Percentiles rank a stretch among this genome's conserved stretches.
Evolutionary conservation across 2,888 invertebrate genomes (phyloP).

Genomic region (Plemyria rubiginata): DNA sequence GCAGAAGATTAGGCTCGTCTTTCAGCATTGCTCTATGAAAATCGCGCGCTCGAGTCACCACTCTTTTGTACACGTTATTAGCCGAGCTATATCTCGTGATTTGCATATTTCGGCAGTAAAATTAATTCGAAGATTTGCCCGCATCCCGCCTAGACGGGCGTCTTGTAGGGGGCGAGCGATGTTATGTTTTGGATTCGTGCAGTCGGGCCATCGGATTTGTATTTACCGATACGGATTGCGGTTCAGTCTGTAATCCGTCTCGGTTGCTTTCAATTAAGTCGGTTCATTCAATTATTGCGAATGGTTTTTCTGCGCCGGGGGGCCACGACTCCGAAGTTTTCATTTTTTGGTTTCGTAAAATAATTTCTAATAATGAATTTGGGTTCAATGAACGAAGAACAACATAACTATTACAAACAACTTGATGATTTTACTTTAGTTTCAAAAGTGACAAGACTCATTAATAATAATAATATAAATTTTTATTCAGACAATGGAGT

Average conservation of each 20-base stretch:
- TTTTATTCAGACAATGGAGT: too few species aligned
- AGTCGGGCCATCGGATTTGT: slow-evolving; percentile 57
- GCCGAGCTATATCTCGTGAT: slow-evolving; percentile 80
- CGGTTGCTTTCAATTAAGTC: slow-evolving; percentile 54
- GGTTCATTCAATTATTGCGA: slow-evolving; percentile 50
- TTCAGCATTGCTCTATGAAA: slow-evolving; percentile 48
- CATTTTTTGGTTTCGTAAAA: slow-evolving; percentile 2
- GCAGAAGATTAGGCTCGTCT: too few species aligned
- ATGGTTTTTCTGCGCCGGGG: slow-evolving; percentile 18
- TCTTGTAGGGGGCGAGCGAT: slow-evolving; percentile 55
- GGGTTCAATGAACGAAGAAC: neutral
- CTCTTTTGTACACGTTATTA: slow-evolving; percentile 86
- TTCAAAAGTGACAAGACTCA: too few species aligned
- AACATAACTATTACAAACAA: neutral
- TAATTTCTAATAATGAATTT: neutral
- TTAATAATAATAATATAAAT: too few species aligned
- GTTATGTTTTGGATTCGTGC: slow-evolving; percentile 76
- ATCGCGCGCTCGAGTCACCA: slow-evolving; percentile 75
- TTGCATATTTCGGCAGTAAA: slow-evolving; percentile 86
- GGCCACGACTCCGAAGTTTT: slow-evolving; percentile 8
- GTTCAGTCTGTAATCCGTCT: slow-evolving; percentile 49
- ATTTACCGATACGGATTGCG: slow-evolving; percentile 64
- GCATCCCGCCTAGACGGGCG: slow-evolving; percentile 71
- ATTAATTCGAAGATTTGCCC: slow-evolving; percentile 86
- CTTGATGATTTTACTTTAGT: neutral